Evolutionary conservation across 2,113 vertebrate genomes (phyloP), one percentile per base, ranked within the genome.

Genomic region (Myrmophylax atrothorax): DNA sequence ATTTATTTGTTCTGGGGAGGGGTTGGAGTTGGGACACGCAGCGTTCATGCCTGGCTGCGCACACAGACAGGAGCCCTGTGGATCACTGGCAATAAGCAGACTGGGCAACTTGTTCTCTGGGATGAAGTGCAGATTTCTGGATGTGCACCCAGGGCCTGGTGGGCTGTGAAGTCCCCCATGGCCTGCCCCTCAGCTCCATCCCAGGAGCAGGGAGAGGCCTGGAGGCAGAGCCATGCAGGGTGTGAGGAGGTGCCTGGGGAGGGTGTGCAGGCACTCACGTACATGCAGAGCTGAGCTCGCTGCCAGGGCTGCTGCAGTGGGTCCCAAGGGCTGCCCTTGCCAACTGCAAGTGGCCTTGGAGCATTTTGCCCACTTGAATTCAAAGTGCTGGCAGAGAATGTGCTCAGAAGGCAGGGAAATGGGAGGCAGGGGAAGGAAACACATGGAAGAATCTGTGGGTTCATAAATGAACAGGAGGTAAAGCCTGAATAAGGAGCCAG

Each of bases 51-150:
- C 38, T 28, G 46, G 17, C 14, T 40, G 29, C 26, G 6, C 5
- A 5, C 50, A 35, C 53, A 49, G n/a, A 6, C 59, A 69, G 76
- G 35, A 22, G 62, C 55, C 20, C 69, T 44, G 14, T 38, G 63
- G 42, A 63, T n/a, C 46, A 9, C 26, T n/a, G 3, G 29, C 70
- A 69, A 84, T 26, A 8, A 80, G 29, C 64, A 79, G 70, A 23
- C 18, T 18, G 50, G 49, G 58, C 56, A 37, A 29, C n/a, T 93
- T 17, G 9, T 81, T 95, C 75, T 37, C 16, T 44, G 74, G 74
- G 68, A 70, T 64, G 64, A 93, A 95, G 80, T 93, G 50, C 28
- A n/a, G 42, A 23, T 7, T 96, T 76, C 47, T 86, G 72, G 80
- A 72, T 50, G 42, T 26, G 22, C 28, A 68, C 24, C 24, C 4